Evolutionary conservation across 2,113 vertebrate species (phyloP), one percentile per base, ranked within the genome.

Genomic region (Xyliphius kryptos): DNA sequence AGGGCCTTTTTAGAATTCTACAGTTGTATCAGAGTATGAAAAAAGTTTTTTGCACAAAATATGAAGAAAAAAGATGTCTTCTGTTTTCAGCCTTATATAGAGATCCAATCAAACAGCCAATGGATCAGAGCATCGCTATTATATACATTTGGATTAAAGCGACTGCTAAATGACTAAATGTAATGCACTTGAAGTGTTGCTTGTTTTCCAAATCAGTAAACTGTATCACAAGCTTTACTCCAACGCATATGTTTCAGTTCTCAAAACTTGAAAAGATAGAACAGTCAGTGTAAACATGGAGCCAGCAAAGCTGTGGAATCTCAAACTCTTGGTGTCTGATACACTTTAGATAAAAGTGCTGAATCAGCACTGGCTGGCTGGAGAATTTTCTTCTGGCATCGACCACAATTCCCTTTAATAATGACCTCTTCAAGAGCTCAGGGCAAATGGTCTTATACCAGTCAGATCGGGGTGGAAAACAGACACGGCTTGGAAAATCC

Each of bases 241-340:
- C 14, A 32, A 56, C 40, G 1, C 9, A 13, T 13, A 56, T 13
- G 13, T 12, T 6, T 15, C 3, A n/a, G 41, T 61, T 66, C 52
- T 66, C 46, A 56, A 26, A 36, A n/a, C 50, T 55, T 55, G 41
- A 61, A 51, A 6, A 15, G 17, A 49, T 22, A 56, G 47, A 16
- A 37, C 38, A 52, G 14, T n/a, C 37, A 72, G 21, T 20, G 37
- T 38, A 48, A 26, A 47, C 57, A 66, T 19, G 44, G 26, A 66
- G 58, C 37, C 56, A 61, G 37, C 32, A 61, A n/a, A 50, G 56
- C 12, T 65, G 47, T 43, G 47, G 43, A 64, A 64, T 52, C 15
- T 40, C 41, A 3, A 60, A 16, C 17, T 22, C 26, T 58, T 41
- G 14, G 10, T 51, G 56, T 22, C 61, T 59, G 26, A 22, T 16